Evolutionary conservation across 2,888 invertebrate genomes (phyloP).

Genomic region (Andrena haemorrhoa): DNA sequence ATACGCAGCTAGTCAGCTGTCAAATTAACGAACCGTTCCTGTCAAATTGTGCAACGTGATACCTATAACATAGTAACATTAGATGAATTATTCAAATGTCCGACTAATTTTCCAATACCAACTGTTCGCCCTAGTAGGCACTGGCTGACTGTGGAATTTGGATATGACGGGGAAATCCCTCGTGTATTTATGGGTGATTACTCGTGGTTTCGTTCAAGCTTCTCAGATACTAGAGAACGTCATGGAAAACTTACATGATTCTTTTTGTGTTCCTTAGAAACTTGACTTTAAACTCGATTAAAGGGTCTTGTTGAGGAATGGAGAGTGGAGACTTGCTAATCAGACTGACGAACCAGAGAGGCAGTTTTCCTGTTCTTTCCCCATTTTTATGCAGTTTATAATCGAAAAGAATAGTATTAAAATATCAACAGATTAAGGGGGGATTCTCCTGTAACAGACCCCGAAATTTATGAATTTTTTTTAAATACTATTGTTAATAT

Average conservation of each 20-base stretch:
- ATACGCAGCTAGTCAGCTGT: constrained; percentile 78
- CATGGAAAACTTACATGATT: background rate
- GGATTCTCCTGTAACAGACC: too few species aligned
- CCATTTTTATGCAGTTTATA: background rate
- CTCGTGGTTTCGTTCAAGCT: background rate
- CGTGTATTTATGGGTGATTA: constrained; percentile 58
- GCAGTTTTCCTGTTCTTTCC: background rate
- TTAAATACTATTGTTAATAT: too few species aligned
- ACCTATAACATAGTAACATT: constrained; percentile 77
- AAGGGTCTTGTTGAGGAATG: constrained; percentile 11
- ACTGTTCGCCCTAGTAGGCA: constrained; percentile 59
- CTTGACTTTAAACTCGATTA: background rate
- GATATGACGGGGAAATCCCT: constrained; percentile 43
- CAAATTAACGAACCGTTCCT: constrained; percentile 81
- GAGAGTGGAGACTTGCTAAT: constrained; percentile 4
- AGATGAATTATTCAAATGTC: constrained; percentile 81
- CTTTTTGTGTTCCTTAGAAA: constrained; percentile 21
- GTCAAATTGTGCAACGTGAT: constrained; percentile 81
- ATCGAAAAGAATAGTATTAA: too few species aligned
- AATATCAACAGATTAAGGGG: too few species aligned
- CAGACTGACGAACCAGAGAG: background rate
- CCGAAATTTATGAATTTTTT: too few species aligned
- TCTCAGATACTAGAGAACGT: background rate
- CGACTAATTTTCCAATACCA: constrained; percentile 65
- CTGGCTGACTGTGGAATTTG: constrained; percentile 39